Base-by-base conservation (phyloP, 2,113 vertebrate genomes). In the Toxostoma redivivum region DNA sequence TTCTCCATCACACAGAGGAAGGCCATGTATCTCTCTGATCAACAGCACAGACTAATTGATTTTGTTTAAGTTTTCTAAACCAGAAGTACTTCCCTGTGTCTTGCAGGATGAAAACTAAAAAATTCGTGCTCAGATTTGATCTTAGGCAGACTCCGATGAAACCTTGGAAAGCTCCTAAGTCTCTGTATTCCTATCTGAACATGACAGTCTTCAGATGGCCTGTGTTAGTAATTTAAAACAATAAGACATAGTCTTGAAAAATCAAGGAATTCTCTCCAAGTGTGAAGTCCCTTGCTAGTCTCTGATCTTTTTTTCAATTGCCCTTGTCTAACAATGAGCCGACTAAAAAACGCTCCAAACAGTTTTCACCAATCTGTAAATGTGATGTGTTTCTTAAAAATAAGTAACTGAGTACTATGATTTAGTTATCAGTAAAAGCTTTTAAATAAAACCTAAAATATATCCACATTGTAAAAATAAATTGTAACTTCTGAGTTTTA, bases 361-460 rank as follows among this genome's bases (percentile, higher is more conserved):
- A 60, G 10, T 57, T 57, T 95, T 84, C 76, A 86, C 23, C 57
- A 92, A 82, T 96, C 95, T 95, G 88, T 84, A 97, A 96, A 92
- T 87, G 57, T 30, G 93, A 87, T 83, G 79, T 92, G 40, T 88
- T 95, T 95, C 96, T 85, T 94, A 92, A 93, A 96, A 96, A 80
- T 94, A 95, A 50, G 44, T 71, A 61, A 81, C 64, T 3, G 40
- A 81, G 69, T 89, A 61, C 0, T 7, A 81, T 71, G 76, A 92
- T 95, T 95, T 94, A 86, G 62, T 85, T 95, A 91, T 92, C 72
- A 87, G 30, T 79, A 86, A 94, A 95, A 93, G 62, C 54, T 96
- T 97, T 96, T 92, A 97, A 97, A 96, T 96, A 97, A 98, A 97
- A 62, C 58, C 53, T 88, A 95, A 97, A 97, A 86, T 97, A 82